These are phyloP conservation scores for Limanda limanda DNA, from an alignment of 2,113 vertebrate genomes.

Conservation along the genomic window DNA sequence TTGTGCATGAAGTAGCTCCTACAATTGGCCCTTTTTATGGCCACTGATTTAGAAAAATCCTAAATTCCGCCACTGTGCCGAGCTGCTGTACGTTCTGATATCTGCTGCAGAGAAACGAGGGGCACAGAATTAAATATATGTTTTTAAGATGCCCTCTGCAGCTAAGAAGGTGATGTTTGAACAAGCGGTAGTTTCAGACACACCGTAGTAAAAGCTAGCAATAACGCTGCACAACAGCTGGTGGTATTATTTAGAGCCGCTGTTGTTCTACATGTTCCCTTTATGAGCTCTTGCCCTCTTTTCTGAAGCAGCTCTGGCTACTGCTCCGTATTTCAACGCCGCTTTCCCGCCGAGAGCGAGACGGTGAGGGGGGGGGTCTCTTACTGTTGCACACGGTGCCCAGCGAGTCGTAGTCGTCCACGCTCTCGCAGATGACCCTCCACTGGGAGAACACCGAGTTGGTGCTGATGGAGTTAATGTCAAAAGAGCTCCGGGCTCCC, in stretches of 20 bases:
- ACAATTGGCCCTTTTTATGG: too few species aligned
- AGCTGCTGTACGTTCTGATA: neutral
- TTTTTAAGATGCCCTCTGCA: conserved; percentile 15
- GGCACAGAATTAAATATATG: neutral
- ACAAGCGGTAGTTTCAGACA: conserved; percentile 51
- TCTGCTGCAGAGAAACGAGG: conserved; percentile 11
- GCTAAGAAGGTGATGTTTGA: conserved; percentile 20
- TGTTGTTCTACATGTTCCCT: conserved; percentile 72
- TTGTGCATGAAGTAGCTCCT: too few species aligned
- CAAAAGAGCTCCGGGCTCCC: conserved; percentile 91
- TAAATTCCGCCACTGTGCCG: neutral
- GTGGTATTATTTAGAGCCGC: conserved; percentile 74
- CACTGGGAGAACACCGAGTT: conserved; percentile 95
- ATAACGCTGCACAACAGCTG: conserved; percentile 74
- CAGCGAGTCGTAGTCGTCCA: conserved; percentile 92
- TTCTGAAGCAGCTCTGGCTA: conserved; percentile 59
- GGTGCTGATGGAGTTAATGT: conserved; percentile 86
- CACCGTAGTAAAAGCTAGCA: conserved; percentile 53
- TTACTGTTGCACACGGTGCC: conserved; percentile 98
- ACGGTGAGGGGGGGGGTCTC: neutral
- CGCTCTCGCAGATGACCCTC: conserved; percentile 90
- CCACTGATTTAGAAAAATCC: too few species aligned
- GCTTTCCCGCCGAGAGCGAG: neutral
- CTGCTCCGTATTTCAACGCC: neutral
- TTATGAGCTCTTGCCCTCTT: conserved; percentile 77